phyloP scores from a whole-genome alignment of 2,888 invertebrate genomes.

The Platypus cylindrus region DNA sequence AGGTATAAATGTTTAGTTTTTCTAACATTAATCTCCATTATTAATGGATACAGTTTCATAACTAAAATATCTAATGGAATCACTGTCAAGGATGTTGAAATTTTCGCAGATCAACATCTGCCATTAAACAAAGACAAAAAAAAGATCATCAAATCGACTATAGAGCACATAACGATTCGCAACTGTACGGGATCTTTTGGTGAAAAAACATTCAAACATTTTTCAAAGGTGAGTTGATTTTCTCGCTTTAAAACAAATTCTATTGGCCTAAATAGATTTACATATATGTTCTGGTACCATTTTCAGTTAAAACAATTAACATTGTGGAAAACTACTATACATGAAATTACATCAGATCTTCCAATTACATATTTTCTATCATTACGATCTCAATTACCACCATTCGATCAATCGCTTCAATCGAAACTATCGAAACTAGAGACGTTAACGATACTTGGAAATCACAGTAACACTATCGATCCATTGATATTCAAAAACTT shows the following conservation, averaged over 20 bases:
- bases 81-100: too few species aligned
- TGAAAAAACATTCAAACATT: constrained; percentile 7
- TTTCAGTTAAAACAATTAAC: constrained; percentile 10
- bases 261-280: too few species aligned
- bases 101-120: too few species aligned
- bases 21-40: too few species aligned
- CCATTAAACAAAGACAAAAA: too few species aligned
- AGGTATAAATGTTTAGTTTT: too few species aligned
- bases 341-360: constrained; percentile 6
- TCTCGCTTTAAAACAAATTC: not conserved
- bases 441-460: constrained; percentile 4
- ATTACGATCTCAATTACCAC: constrained; percentile 8
- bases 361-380: constrained; percentile 3
- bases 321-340: constrained; percentile 8
- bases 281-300: too few species aligned
- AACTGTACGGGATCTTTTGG: too few species aligned
- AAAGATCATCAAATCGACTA: too few species aligned
- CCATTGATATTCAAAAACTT: constrained; percentile 7
- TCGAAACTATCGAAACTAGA: constrained; percentile 8
- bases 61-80: too few species aligned
- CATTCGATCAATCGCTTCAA: constrained; percentile 6
- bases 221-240: constrained; percentile 9
- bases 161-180: too few species aligned
- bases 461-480: constrained; percentile 8
- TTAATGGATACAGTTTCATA: too few species aligned